Conservation (phyloP, 2,797 vertebrate genomes). For the Pangasius krempfi region DNA sequence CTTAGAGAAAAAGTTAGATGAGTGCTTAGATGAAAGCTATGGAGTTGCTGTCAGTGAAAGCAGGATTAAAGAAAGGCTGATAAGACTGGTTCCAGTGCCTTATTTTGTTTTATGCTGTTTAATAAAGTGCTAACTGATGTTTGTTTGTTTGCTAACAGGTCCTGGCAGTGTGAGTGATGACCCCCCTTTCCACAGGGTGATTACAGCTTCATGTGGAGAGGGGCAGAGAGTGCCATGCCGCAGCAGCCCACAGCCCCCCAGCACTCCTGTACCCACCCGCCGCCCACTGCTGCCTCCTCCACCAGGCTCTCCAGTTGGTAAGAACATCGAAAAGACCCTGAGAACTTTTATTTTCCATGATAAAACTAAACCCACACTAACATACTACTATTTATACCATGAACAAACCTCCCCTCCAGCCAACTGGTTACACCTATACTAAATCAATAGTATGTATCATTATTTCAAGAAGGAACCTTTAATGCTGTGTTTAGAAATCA, state of each 20-base stretch:
- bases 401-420: slow-evolving; percentile 2
- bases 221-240: slow-evolving; percentile 72
- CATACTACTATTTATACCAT: neutral
- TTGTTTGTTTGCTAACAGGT: slow-evolving; percentile 71
- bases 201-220: slow-evolving; percentile 69
- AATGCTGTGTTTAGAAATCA: neutral
- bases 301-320: slow-evolving; percentile 76
- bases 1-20: neutral
- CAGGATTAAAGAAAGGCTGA: neutral
- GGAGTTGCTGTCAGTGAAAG: neutral
- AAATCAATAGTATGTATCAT: slow-evolving; percentile 28
- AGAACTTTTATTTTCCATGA: slow-evolving; percentile 7
- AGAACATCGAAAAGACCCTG: neutral
- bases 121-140: neutral
- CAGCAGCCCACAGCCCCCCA: slow-evolving; percentile 74
- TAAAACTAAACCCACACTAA: neutral
- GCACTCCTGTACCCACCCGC: slow-evolving; percentile 76
- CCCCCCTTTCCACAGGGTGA: slow-evolving; percentile 77
- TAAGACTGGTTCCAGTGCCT: neutral
- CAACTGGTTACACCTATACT: slow-evolving; percentile 19
- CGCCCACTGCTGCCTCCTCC: slow-evolving; percentile 88
- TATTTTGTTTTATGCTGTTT: neutral
- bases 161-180: slow-evolving; percentile 83
- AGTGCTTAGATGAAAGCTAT: neutral
- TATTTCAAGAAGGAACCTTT: neutral